These are phyloP conservation scores for Bettongia penicillata DNA, from an alignment of 2,113 vertebrate species.

Conservation along the genomic window DNA sequence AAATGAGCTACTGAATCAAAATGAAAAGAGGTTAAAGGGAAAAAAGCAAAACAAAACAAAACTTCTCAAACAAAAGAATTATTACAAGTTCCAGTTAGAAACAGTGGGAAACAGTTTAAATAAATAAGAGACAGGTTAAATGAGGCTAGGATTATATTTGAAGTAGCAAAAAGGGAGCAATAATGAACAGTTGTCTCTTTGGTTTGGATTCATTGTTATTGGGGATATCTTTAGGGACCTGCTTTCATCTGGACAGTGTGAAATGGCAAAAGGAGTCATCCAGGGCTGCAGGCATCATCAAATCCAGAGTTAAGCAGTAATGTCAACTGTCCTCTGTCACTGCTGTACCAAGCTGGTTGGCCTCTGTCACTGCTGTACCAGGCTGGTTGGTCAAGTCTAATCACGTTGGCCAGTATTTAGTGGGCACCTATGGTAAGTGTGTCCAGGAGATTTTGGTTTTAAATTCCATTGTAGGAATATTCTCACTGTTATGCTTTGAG, in stretches of 20 bases:
- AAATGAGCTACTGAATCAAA: not conserved
- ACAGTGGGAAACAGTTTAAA: not conserved
- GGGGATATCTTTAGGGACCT: not conserved
- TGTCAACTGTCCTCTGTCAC: not conserved
- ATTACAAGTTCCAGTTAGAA: constrained; percentile 2
- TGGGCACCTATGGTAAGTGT: not conserved
- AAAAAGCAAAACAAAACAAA: not conserved
- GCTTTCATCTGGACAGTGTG: not conserved
- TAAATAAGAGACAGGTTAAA: constrained; percentile 28
- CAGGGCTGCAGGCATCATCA: not conserved
- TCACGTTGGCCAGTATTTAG: not conserved
- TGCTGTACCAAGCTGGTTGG: not conserved
- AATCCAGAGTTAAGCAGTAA: not conserved
- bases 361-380: not conserved
- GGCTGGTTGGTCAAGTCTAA: not conserved
- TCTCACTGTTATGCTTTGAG: not conserved
- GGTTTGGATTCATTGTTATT: not conserved
- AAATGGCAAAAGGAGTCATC: not conserved
- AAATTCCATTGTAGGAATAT: not conserved
- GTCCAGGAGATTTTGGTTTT: not conserved
- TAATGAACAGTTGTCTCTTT: not conserved
- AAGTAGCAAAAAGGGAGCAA: not conserved
- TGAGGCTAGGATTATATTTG: not conserved
- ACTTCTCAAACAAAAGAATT: not conserved
- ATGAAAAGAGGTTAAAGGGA: not conserved